These are phyloP conservation scores for Nebria brevicollis DNA, from an alignment of 2,888 invertebrate species.

Conservation along the genomic window DNA sequence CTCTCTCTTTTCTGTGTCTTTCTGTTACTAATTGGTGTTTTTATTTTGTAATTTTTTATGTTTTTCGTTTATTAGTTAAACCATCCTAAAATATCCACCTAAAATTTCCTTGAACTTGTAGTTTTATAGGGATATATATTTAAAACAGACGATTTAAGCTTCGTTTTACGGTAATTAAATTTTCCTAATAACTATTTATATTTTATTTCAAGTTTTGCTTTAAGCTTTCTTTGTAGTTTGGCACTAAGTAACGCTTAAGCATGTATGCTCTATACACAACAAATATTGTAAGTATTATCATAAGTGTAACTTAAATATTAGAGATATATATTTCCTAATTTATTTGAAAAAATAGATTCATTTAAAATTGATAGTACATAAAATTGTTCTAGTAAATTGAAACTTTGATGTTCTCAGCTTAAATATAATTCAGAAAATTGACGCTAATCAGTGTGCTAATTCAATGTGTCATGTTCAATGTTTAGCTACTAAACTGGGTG, in stretches of 20 bases:
- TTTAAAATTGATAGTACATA: no score
- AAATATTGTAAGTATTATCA: constrained; percentile 30
- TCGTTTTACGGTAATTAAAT: neutral
- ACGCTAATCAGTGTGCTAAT: constrained; percentile 39
- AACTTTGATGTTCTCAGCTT: no score
- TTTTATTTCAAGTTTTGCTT: neutral
- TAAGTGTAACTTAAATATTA: constrained; percentile 8
- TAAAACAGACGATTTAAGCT: neutral
- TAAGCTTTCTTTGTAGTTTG: constrained; percentile 11
- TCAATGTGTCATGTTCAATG: constrained; percentile 33
- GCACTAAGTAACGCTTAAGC: constrained; percentile 26
- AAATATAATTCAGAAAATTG: neutral
- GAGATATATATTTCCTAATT: neutral
- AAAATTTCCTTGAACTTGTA: neutral
- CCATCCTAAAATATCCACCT: neutral
- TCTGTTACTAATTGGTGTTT: neutral
- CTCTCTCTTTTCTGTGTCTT: neutral
- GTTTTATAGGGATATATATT: neutral
- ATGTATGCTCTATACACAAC: constrained; percentile 34
- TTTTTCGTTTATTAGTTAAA: neutral
- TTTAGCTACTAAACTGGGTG: neutral
- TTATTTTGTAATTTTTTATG: neutral
- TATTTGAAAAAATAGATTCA: no score
- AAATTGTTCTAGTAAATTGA: no score
- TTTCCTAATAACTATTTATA: constrained; percentile 4